Percentiles rank a stretch among this genome's conserved stretches.
phyloP scores from a whole-genome alignment of 2,888 invertebrate genomes.

The Hedya salicella region DNA sequence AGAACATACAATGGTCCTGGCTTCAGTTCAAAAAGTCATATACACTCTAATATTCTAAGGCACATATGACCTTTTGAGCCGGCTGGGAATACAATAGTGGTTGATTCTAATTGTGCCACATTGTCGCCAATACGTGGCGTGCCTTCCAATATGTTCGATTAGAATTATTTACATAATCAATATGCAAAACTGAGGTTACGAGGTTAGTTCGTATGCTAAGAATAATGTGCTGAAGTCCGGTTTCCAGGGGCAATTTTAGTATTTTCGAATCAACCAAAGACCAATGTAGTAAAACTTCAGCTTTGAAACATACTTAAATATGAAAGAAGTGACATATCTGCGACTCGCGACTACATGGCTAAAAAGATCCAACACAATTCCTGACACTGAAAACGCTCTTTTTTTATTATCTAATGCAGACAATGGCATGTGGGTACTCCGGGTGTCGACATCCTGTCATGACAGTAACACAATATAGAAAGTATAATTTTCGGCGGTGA shows the following conservation, averaged over 20 bases:
- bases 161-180: conserved; percentile 72
- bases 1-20: background rate
- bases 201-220: conserved; percentile 14
- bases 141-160: conserved; percentile 59
- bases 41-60: background rate
- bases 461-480: too few relatives aligned
- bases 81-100: conserved; percentile 56
- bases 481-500: too few relatives aligned
- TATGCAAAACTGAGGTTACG: conserved; percentile 58
- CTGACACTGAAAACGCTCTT: too few relatives aligned
- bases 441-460: too few relatives aligned
- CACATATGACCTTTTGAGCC: conserved; percentile 20
- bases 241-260: background rate
- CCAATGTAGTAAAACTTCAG: too few relatives aligned
- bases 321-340: too few relatives aligned
- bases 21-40: conserved; percentile 3
- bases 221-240: conserved; percentile 20
- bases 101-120: conserved; percentile 69
- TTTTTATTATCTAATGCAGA: too few relatives aligned
- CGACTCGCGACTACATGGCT: too few relatives aligned
- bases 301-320: too few relatives aligned
- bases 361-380: too few relatives aligned
- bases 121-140: conserved; percentile 55
- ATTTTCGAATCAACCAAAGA: background rate
- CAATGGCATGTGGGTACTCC: too few relatives aligned